Percentiles rank a stretch among this genome's conserved stretches.
phyloP scores from a whole-genome alignment of 2,888 invertebrate genomes.

The Noctua janthina region DNA sequence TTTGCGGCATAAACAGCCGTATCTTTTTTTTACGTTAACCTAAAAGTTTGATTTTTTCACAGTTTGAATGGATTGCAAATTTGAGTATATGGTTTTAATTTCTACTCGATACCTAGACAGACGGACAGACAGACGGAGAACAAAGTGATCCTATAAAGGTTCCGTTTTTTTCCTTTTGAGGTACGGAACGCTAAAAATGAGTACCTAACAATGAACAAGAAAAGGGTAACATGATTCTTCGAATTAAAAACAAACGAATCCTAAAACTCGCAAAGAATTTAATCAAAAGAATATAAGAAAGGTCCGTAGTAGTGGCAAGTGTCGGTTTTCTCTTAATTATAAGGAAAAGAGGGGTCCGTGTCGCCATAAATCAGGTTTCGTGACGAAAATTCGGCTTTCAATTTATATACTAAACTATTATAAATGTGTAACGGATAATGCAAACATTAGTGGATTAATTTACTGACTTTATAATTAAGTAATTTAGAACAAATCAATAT shows the following conservation, averaged over 20 bases:
- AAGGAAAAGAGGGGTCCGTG: slow-evolving; percentile 67
- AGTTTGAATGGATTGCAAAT: too few relatives aligned
- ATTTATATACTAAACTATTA: slow-evolving; percentile 52
- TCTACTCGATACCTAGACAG: too few relatives aligned
- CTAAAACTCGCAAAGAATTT: slow-evolving; percentile 19
- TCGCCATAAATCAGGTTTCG: slow-evolving; percentile 70
- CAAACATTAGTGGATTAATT: slow-evolving; percentile 42
- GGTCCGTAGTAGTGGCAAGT: slow-evolving; percentile 63
- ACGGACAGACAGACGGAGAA: too few relatives aligned
- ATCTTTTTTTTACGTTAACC: too few relatives aligned
- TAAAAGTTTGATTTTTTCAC: too few relatives aligned
- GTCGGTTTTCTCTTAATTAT: slow-evolving; percentile 72
- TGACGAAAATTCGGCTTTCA: slow-evolving; percentile 62
- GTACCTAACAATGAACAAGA: neutral
- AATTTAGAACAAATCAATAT: neutral
- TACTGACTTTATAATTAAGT: neutral
- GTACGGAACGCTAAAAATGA: neutral
- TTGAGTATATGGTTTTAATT: too few relatives aligned
- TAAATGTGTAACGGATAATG: slow-evolving; percentile 40
- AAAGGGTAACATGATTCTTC: neutral
- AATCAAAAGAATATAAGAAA: slow-evolving; percentile 9
- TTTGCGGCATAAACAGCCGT: too few relatives aligned
- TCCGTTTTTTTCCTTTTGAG: too few relatives aligned
- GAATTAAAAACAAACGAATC: neutral
- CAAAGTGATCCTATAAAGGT: too few relatives aligned